These are phyloP conservation scores for Ictalurus punctatus DNA, from an alignment of 2,113 vertebrate species.

Conservation along the genomic window DNA sequence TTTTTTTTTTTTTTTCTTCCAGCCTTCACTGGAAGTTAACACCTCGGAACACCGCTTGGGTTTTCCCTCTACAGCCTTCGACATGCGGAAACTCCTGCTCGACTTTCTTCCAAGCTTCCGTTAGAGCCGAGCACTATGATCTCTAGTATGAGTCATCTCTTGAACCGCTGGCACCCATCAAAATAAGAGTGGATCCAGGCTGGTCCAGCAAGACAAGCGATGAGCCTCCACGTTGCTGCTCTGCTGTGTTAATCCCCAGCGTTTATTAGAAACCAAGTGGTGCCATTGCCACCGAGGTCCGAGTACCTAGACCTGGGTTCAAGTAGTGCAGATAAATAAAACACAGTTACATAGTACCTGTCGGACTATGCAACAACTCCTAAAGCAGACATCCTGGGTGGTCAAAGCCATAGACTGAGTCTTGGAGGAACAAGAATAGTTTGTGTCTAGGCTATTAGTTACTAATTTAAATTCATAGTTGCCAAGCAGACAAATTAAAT, in stretches of 20 bases:
- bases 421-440: neutral
- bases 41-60: neutral
- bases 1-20: neutral
- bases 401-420: too few species aligned
- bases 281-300: neutral
- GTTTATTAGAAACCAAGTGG: conserved; percentile 12
- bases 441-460: neutral
- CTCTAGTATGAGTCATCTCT: conserved; percentile 11
- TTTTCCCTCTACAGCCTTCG: conserved; percentile 28
- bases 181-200: neutral
- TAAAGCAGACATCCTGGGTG: neutral
- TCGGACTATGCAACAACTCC: neutral
- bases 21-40: conserved; percentile 11
- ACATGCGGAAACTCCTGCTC: conserved; percentile 28
- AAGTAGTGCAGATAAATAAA: neutral
- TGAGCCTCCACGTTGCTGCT: neutral
- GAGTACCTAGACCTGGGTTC: too few species aligned
- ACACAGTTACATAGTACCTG: neutral
- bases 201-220: neutral
- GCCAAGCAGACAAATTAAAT: too few species aligned
- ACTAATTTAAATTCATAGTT: neutral
- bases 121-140: conserved; percentile 25
- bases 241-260: neutral
- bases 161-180: conserved; percentile 29
- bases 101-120: conserved; percentile 24